Percentiles rank a stretch among this genome's conserved stretches.
Evolutionary conservation across 2,888 invertebrate genomes (phyloP).

Genomic region (Prenolepis imparis): DNA sequence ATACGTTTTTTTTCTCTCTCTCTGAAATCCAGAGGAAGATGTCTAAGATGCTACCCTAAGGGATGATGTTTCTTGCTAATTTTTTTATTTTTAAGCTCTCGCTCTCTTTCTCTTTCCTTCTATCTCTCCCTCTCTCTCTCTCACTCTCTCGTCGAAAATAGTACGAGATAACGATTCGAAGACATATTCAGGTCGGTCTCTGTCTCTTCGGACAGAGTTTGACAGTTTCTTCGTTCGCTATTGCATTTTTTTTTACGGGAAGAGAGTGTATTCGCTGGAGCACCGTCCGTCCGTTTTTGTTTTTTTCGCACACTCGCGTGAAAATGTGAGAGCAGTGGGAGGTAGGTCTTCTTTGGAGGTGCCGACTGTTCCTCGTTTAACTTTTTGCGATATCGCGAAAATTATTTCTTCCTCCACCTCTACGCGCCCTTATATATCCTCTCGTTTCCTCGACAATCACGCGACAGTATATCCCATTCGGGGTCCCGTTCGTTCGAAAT

Average conservation of each 20-base stretch:
- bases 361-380: too few relatives aligned
- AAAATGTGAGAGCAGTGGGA: too few relatives aligned
- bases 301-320: too few relatives aligned
- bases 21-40: background rate
- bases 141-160: slow-evolving; percentile 43
- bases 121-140: background rate
- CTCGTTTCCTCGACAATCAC: slow-evolving; percentile 61
- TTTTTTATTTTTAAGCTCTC: too few relatives aligned
- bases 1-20: slow-evolving; percentile 41
- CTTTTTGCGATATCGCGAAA: too few relatives aligned
- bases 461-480: slow-evolving; percentile 64
- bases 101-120: too few relatives aligned
- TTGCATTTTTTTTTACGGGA: slow-evolving; percentile 73
- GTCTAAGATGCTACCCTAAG: too few relatives aligned
- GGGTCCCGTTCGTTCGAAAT: slow-evolving; percentile 72
- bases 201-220: slow-evolving; percentile 72
- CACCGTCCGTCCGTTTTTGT: slow-evolving; percentile 54
- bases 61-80: too few relatives aligned
- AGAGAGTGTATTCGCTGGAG: slow-evolving; percentile 69
- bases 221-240: slow-evolving; percentile 74
- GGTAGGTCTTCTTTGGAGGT: too few relatives aligned
- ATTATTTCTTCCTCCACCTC: background rate
- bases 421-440: background rate
- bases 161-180: slow-evolving; percentile 56
- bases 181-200: slow-evolving; percentile 74